Evolutionary conservation across 37 sponge, comb jelly and placozoan species (phyloP).

Genomic region (Cladorhizidae sp.): DNA sequence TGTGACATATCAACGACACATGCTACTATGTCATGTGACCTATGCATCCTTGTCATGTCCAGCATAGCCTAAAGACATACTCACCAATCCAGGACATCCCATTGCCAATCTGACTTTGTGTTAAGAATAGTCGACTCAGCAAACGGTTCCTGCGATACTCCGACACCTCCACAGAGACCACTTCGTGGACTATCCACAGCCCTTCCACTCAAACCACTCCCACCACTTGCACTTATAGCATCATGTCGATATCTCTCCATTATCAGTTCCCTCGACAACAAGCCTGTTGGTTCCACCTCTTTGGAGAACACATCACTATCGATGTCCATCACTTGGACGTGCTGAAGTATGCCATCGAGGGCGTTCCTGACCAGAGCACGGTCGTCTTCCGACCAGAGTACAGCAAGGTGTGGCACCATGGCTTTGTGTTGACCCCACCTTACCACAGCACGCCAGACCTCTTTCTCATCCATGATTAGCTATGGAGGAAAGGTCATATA

Average conservation of each 20-base stretch:
- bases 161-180: slow-evolving; percentile 19
- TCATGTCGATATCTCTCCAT: slow-evolving; percentile 50
- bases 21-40: too few species aligned
- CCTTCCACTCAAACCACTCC: not conserved
- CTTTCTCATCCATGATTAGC: slow-evolving; percentile 42
- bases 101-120: slow-evolving; percentile 34
- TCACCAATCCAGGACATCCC: slow-evolving; percentile 54
- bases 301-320: slow-evolving; percentile 66
- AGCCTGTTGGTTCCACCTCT: slow-evolving; percentile 79
- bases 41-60: too few species aligned
- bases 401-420: not conserved
- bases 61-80: too few species aligned
- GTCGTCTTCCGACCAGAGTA: slow-evolving; percentile 61
- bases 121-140: slow-evolving; percentile 33
- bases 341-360: slow-evolving; percentile 57
- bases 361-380: slow-evolving; percentile 23
- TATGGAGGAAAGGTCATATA: slow-evolving; percentile 1
- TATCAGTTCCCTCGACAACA: slow-evolving; percentile 57
- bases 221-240: slow-evolving; percentile 7
- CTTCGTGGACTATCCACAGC: not conserved
- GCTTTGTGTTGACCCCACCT: slow-evolving; percentile 74
- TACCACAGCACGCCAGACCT: slow-evolving; percentile 71
- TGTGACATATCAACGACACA: too few species aligned
- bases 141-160: slow-evolving; percentile 18
- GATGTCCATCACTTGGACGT: slow-evolving; percentile 69